Base-by-base conservation (phyloP, 1,140 invertebrate genomes). In the Eriosoma lanigerum region DNA sequence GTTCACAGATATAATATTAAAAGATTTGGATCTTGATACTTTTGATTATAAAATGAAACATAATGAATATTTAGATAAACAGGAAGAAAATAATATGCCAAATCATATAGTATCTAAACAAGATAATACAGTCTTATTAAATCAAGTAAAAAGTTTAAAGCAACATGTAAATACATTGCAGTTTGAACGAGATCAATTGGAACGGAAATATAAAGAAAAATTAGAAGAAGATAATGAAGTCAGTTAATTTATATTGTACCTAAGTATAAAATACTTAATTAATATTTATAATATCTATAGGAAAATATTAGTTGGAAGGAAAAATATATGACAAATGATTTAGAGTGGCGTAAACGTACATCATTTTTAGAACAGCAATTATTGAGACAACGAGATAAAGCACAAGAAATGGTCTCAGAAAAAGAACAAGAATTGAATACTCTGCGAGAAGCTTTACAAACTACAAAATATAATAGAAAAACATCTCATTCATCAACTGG, bases 351-450 rank as follows among this genome's bases (percentile, higher is more conserved):
- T 83, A 88, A 87, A 76, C 88, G 90, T 84, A 85, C 91, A 2
- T 85, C 86, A 21, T 87, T 89, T 62, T 83, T 95, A 24, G 93
- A 95, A 83, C 89, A 91, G 62, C 91, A 95, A 83, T 85, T 94
- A 21, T 87, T 90, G 60, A 91, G 91, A 72, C 94, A 95, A 84
- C 86, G 94, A 21, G 92, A 94, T 73, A 86, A 93, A 73, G 94
- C 94, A 19, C 87, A 94, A 15, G 88, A 89, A 3, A 85, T 95
- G 12, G 86, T 96, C 9, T 90, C 92, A 32, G 94, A 95, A 83
- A 94, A 94, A 78, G 93, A 95, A 83, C 89, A 90, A 82, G 93
- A 95, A 84, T 91, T 96, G 56, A 86, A 90, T 68, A 88, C 89
- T 1, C 83, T 93, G 19, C 90, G 90, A 82, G 75, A 78, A 62